Percentiles rank a stretch among this genome's conserved stretches.
phyloP scores from a whole-genome alignment of 1,140 invertebrate species.

The Sycobia sp. region DNA sequence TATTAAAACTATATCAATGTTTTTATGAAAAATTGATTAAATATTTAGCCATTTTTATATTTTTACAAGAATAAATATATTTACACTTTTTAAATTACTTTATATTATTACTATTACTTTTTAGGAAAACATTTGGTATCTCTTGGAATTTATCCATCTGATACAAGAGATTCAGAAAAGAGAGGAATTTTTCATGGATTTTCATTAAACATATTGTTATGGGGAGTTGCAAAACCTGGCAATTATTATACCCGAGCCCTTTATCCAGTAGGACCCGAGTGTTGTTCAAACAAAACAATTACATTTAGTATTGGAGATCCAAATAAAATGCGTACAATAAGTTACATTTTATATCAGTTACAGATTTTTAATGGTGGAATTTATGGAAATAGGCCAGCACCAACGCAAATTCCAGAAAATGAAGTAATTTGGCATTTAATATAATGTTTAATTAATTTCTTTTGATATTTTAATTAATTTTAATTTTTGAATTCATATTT shows the following conservation, averaged over 20 bases:
- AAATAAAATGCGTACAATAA: conserved; percentile 58
- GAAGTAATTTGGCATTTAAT: conserved; percentile 41
- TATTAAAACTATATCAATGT: neutral
- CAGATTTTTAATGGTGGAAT: conserved; percentile 48
- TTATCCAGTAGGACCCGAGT: conserved; percentile 53
- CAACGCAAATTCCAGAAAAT: conserved; percentile 49
- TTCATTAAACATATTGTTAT: conserved; percentile 59
- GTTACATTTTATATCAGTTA: conserved; percentile 61
- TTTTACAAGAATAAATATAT: too few species aligned
- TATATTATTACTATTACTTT: too few species aligned
- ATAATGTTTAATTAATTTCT: neutral
- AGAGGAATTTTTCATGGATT: conserved; percentile 62
- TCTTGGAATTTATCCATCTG: conserved; percentile 57
- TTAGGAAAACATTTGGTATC: conserved; percentile 59
- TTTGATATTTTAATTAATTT: neutral
- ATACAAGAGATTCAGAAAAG: conserved; percentile 59
- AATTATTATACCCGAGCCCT: conserved; percentile 60
- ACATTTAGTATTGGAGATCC: conserved; percentile 58
- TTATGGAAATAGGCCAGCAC: conserved; percentile 51
- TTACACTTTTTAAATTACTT: too few species aligned
- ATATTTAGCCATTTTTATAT: neutral
- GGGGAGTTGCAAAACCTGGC: conserved; percentile 53
- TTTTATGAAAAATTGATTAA: neutral
- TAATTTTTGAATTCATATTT: too few species aligned
- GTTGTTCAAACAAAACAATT: conserved; percentile 56